phyloP scores from a whole-genome alignment of 2,113 vertebrate genomes.

The Anolis carolinensis region DNA sequence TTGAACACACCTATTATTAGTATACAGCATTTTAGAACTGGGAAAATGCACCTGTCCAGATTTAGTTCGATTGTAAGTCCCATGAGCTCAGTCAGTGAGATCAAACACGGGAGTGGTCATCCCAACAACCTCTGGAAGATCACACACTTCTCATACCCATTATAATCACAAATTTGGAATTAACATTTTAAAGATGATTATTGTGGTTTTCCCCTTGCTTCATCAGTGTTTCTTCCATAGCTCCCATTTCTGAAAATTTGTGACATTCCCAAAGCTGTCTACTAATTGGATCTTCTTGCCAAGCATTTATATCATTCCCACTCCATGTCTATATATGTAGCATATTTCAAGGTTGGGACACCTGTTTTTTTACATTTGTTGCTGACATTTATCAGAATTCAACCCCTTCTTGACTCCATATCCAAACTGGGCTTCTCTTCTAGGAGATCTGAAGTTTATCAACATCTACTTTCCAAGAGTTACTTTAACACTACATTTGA shows the following conservation, averaged over 20 bases:
- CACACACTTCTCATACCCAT: too few relatives aligned
- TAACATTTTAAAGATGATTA: background rate
- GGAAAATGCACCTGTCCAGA: background rate
- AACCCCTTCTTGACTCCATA: constrained; percentile 37
- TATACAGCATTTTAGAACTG: too few relatives aligned
- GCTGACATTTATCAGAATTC: background rate
- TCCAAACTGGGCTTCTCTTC: constrained; percentile 32
- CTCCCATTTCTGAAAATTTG: too few relatives aligned
- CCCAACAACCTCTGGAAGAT: background rate
- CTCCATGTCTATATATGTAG: background rate
- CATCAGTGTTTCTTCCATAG: background rate
- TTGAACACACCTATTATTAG: background rate
- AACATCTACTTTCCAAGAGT: background rate
- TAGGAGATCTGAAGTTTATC: constrained; percentile 39
- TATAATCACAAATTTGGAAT: background rate
- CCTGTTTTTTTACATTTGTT: constrained; percentile 8
- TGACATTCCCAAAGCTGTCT: constrained; percentile 7
- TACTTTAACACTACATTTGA: too few relatives aligned
- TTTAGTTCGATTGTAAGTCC: background rate
- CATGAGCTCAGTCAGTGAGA: background rate
- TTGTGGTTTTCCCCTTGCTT: background rate
- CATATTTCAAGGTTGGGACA: background rate
- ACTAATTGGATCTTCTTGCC: constrained; percentile 39
- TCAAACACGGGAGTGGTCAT: background rate
- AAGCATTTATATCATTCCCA: constrained; percentile 1